phyloP scores from a whole-genome alignment of 1,140 invertebrate species.

The Heliconius hermathena region DNA sequence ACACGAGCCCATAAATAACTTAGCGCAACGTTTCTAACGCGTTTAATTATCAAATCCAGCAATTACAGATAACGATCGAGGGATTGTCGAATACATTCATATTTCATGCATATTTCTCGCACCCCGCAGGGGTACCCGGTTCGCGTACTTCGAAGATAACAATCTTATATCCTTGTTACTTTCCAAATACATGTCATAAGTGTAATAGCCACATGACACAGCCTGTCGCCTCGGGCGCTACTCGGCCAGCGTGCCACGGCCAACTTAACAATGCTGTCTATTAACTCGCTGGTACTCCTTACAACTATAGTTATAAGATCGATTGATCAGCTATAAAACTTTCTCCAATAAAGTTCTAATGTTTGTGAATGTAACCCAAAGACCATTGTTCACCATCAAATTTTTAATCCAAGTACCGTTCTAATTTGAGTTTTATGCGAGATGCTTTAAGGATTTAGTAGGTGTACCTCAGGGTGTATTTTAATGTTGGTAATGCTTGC shows the following conservation, averaged over 20 bases:
- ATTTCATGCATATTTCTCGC: constrained; percentile 43
- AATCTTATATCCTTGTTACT: constrained; percentile 78
- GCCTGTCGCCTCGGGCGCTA: constrained; percentile 67
- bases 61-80: constrained; percentile 65
- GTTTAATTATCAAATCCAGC: constrained; percentile 52
- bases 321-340: constrained; percentile 38
- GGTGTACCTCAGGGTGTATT: constrained; percentile 14
- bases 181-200: constrained; percentile 68
- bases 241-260: constrained; percentile 51
- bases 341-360: constrained; percentile 45
- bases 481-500: constrained; percentile 41
- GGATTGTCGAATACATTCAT: constrained; percentile 48
- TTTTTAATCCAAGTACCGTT: constrained; percentile 12
- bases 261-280: constrained; percentile 37
- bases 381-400: constrained; percentile 16
- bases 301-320: constrained; percentile 39
- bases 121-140: constrained; percentile 53
- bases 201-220: constrained; percentile 61
- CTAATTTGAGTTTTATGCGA: constrained; percentile 33
- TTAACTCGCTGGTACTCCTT: constrained; percentile 1
- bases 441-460: constrained; percentile 4
- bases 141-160: constrained; percentile 58
- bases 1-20: constrained; percentile 39
- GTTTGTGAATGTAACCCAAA: constrained; percentile 47
- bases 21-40: constrained; percentile 44